Evolutionary conservation across 2,888 invertebrate genomes (phyloP), one percentile per base, ranked within the genome.

Genomic region (Eristalinus sepulchralis): DNA sequence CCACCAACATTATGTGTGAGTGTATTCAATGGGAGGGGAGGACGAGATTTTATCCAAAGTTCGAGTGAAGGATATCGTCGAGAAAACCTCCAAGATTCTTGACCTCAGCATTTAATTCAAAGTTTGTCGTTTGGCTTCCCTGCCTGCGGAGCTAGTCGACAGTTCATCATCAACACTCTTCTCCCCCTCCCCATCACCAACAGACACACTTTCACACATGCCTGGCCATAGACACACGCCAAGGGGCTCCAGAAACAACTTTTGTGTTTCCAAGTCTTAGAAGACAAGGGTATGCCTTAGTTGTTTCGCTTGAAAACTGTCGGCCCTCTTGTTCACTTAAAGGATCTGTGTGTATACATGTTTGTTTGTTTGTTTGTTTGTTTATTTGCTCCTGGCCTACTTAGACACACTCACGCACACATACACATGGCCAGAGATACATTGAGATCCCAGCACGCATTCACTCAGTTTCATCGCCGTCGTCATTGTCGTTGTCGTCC

Each of bases 91-190:
- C 34, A 78, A 73, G 71, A 86, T 72, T 60, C 73, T 78, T 86
- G 86, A 83, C 86, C 86, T 83, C 82, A 86, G 78, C 86, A 86
- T 82, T 85, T 82, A 85, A 82, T 83, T 86, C 86, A 86, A 86
- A 86, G 86, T 86, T 86, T 86, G 73, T 83, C 86, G 70, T 86
- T 86, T 81, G 68, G 67, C 63, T 72, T 68, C n/a, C 39, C 13
- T 24, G 22, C 57, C 24, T 27, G 1, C 57, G 11, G n/a, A 11
- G 55, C 20, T 17, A 22, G 27, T 22, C 9, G 22, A 57, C 24
- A 24, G 57, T 57, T 27, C 24, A 57, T 27, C 57, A 57, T 57
- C 24, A 57, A 10, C 57, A 67, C 39, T 76, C 71, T 68, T 67
- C 77, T 47, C 67, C 67, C 71, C 77, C 47, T 70, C 68, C 81